Conservation (phyloP, 2,888 invertebrate species). For the Calameuta pallipes region DNA sequence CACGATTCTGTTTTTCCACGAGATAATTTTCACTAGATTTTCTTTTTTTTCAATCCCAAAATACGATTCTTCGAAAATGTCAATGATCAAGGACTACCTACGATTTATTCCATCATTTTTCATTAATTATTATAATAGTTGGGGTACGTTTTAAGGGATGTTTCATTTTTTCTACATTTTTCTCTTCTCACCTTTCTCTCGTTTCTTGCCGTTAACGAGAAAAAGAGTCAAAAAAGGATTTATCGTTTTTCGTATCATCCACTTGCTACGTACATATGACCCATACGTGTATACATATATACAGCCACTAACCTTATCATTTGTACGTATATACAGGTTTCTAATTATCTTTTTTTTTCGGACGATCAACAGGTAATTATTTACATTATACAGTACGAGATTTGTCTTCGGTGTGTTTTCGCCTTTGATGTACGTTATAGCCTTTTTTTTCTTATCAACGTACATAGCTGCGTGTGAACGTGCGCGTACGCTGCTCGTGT, state of each 20-base stretch:
- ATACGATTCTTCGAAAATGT: slow-evolving; percentile 10
- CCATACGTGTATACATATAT: slow-evolving; percentile 4
- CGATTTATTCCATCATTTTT: neutral
- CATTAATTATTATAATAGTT: neutral
- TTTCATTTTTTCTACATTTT: slow-evolving; percentile 8
- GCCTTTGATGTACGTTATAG: neutral
- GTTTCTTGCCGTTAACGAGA: neutral
- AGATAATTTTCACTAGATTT: neutral
- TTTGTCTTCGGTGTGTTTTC: neutral
- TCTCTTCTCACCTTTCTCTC: slow-evolving; percentile 1
- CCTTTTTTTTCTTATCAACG: neutral
- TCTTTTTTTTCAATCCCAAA: slow-evolving; percentile 8
- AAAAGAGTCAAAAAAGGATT: neutral
- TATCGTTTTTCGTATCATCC: neutral
- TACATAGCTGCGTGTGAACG: neutral
- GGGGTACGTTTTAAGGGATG: slow-evolving; percentile 14
- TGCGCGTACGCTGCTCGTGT: neutral
- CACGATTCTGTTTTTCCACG: neutral
- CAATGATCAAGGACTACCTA: slow-evolving; percentile 1
- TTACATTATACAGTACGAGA: neutral
- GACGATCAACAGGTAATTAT: neutral
- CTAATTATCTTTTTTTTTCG: neutral
- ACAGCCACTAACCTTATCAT: neutral
- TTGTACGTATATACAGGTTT: neutral
- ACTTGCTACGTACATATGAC: neutral